Base-by-base conservation (phyloP, 2,113 vertebrate genomes). In the Solea solea region DNA sequence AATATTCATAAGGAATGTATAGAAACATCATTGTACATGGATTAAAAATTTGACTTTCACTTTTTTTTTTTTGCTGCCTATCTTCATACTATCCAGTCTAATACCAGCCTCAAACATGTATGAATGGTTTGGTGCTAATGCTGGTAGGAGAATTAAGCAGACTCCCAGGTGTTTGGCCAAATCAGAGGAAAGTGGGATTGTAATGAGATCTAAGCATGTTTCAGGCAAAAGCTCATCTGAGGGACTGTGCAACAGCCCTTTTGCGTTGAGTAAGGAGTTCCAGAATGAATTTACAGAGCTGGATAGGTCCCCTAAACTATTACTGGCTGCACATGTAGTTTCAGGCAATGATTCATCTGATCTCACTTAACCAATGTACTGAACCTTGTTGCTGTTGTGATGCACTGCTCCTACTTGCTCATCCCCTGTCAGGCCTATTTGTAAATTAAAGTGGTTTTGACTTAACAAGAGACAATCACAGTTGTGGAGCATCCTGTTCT, bases 241-340 rank as follows among this genome's bases (percentile, higher is more conserved):
- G 52, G 52, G 52, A 0, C 6, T 54, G 52, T 25, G 13, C 28
- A 54, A 54, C 21, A 54, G 52, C 11, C 52, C 7, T 1, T 48
- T 48, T 12, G 48, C n/a, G 2, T 6, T 6, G 28, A 54, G 28
- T 54, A 54, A 54, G 52, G 55, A 44, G 16, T 16, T 5, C n/a
- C 2, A 44, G 2, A 59, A 59, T 25, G 16, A 21, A 59, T 21
- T 44, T 25, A 44, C n/a, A 42, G n/a, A 12, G n/a, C 40, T 57
- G 55, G 14, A 39, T 56, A 40, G 54, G 51, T 40, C 41, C 16
- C 39, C 41, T 44, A 48, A 53, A 60, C 48, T 53, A 52, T 68
- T 44, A 64, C 67, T 76, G 45, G 50, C 68, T 67, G 60, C 64
- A 81, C 64, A 72, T 71, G 58, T 66, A n/a, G 71, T 72, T 81